phyloP scores from a whole-genome alignment of 2,113 vertebrate genomes.

The Cygnus buccinator region DNA sequence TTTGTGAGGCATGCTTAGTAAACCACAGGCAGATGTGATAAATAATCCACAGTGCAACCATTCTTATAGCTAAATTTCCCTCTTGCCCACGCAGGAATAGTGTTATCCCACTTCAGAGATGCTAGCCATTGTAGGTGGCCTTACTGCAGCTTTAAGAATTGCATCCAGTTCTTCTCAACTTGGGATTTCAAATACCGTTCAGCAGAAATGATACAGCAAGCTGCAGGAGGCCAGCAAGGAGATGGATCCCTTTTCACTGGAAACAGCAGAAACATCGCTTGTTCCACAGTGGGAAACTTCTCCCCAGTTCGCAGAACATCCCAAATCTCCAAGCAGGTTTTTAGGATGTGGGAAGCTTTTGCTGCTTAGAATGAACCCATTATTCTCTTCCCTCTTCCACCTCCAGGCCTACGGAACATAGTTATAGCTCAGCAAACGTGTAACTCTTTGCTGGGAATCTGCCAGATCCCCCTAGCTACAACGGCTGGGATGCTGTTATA shows the following conservation, averaged over 20 bases:
- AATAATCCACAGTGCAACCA: not conserved
- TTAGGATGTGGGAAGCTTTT: not conserved
- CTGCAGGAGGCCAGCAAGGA: not conserved
- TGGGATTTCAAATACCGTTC: not conserved
- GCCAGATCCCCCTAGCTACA: not conserved
- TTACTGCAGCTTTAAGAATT: not conserved
- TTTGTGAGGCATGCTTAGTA: slow-evolving; percentile 7
- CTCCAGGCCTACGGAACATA: not conserved
- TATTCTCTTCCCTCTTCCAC: not conserved
- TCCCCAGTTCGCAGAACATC: not conserved
- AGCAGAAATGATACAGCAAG: not conserved
- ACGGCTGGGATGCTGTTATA: not conserved
- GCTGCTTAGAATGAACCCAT: not conserved
- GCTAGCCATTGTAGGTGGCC: not conserved
- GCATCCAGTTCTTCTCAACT: not conserved
- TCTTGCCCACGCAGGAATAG: not conserved
- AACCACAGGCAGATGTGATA: not conserved
- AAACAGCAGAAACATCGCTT: not conserved
- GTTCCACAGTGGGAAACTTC: not conserved
- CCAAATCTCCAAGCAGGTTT: not conserved
- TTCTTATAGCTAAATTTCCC: not conserved
- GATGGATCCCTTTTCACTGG: not conserved
- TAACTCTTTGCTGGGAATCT: not conserved
- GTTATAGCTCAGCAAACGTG: not conserved
- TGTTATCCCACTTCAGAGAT: not conserved